Conservation (phyloP, 2,888 invertebrate genomes). For the Helicoverpa assulta region DNA sequence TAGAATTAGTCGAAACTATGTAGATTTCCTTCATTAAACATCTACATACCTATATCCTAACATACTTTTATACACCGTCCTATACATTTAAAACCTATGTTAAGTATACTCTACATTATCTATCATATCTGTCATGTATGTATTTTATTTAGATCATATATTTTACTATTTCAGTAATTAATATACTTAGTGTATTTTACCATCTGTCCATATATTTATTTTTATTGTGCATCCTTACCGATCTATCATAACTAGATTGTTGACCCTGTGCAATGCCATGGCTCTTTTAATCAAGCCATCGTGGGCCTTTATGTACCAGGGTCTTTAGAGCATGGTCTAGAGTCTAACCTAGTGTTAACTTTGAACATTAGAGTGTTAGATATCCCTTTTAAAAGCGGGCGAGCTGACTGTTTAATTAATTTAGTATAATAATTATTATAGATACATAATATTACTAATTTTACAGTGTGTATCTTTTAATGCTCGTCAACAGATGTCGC, state of each 20-base stretch:
- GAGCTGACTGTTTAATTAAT: conserved; percentile 73
- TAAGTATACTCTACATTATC: neutral
- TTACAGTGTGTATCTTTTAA: conserved; percentile 42
- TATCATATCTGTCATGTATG: conserved; percentile 11
- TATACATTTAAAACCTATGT: neutral
- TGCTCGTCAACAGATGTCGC: conserved; percentile 57
- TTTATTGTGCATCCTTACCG: conserved; percentile 35
- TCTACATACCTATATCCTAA: neutral
- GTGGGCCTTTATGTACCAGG: conserved; percentile 51
- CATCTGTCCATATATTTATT: conserved; percentile 32
- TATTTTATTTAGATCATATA: conserved; percentile 7
- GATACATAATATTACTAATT: conserved; percentile 39
- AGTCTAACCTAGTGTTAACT: conserved; percentile 57
- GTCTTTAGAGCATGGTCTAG: conserved; percentile 78
- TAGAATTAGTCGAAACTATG: neutral
- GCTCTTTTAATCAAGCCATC: conserved; percentile 1
- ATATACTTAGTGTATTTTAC: conserved; percentile 7
- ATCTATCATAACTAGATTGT: conserved; percentile 43
- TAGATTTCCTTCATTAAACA: neutral
- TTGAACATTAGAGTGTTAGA: conserved; percentile 61
- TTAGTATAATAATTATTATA: conserved; percentile 31
- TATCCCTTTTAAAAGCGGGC: conserved; percentile 75
- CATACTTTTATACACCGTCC: conserved; percentile 3
- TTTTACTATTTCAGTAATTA: conserved; percentile 13
- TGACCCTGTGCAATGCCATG: conserved; percentile 26